These are phyloP conservation scores for Amblyjoppa fuscipennis DNA, from an alignment of 2,888 invertebrate genomes.

Conservation along the genomic window DNA sequence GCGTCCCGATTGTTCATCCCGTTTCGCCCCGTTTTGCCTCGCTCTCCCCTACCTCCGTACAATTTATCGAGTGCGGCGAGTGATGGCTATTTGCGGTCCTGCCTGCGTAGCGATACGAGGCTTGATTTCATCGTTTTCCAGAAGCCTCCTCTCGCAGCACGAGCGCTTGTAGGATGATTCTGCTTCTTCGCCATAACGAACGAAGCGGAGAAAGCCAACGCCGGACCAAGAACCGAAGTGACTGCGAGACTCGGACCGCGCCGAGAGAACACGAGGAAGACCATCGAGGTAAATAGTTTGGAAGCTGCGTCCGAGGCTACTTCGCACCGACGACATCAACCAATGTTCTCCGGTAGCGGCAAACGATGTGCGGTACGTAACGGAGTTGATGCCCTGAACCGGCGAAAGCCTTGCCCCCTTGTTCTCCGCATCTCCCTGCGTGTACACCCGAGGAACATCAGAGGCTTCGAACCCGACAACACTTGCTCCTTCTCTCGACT, in stretches of 20 bases:
- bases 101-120: not conserved
- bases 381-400: not conserved
- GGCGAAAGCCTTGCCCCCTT: slow-evolving; percentile 9
- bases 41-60: not conserved
- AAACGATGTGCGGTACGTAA: slow-evolving; percentile 11
- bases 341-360: slow-evolving; percentile 60
- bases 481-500: slow-evolving; percentile 63
- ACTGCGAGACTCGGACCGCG: slow-evolving; percentile 22
- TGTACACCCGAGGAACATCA: slow-evolving; percentile 56
- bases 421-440: not conserved
- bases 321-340: slow-evolving; percentile 70
- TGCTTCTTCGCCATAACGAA: not conserved
- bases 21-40: too few relatives aligned
- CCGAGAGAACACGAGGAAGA: not conserved
- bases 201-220: not conserved
- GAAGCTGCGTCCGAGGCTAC: slow-evolving; percentile 60
- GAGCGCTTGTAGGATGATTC: not conserved
- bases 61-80: not conserved
- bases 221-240: slow-evolving; percentile 5
- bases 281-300: not conserved
- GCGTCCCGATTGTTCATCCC: too few relatives aligned
- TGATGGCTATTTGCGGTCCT: not conserved
- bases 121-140: not conserved
- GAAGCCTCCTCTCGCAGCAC: not conserved
- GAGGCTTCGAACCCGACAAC: slow-evolving; percentile 48